Percentiles rank a stretch among this genome's conserved stretches.
These are phyloP conservation scores for Sibirionetta formosa DNA, from an alignment of 2,797 vertebrate species.

Conservation along the genomic window DNA sequence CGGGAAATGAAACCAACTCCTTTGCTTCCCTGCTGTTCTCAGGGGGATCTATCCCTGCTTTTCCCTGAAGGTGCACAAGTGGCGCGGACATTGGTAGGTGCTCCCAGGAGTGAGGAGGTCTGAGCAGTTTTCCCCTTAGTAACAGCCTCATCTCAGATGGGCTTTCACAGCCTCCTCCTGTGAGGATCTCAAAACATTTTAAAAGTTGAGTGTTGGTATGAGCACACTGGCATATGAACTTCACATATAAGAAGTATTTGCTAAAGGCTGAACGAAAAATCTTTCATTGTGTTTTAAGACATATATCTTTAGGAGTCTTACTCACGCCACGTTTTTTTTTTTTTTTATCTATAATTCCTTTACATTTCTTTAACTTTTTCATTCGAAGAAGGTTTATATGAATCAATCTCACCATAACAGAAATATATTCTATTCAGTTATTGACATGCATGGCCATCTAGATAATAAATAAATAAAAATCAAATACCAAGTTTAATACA, in stretches of 20 bases:
- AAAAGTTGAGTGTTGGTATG: not conserved
- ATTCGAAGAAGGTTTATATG: not conserved
- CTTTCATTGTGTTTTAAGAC: not conserved
- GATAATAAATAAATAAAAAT: not conserved
- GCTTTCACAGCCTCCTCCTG: not conserved
- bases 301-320: not conserved
- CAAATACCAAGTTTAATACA: not conserved
- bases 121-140: not conserved
- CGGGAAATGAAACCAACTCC: not conserved
- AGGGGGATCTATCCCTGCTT: not conserved
- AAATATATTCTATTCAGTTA: not conserved
- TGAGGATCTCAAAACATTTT: not conserved
- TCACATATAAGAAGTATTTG: not conserved
- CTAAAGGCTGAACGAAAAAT: not conserved
- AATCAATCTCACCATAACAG: not conserved
- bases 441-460: not conserved
- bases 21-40: not conserved
- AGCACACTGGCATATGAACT: not conserved
- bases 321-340: fast-evolving
- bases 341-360: not conserved
- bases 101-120: not conserved
- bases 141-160: not conserved
- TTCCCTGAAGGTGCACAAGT: not conserved
- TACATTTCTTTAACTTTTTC: not conserved
- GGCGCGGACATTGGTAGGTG: fast-evolving